Evolutionary conservation across 1,140 invertebrate genomes (phyloP).

Genomic region (Anoplolepis gracilipes): DNA sequence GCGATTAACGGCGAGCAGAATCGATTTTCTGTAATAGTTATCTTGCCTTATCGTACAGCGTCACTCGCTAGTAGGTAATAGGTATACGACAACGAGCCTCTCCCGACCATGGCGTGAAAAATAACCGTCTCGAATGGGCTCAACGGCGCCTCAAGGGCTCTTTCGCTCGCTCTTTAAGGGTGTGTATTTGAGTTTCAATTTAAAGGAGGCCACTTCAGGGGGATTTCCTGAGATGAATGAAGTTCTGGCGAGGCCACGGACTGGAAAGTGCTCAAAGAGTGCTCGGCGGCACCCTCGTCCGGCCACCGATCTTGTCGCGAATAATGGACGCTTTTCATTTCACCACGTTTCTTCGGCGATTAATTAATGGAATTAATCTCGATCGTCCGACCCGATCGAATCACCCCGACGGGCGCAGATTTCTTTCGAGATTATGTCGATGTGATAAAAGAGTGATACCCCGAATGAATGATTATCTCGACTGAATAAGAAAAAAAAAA

Average conservation of each 20-base stretch:
- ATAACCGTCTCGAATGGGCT: slow-evolving; percentile 46
- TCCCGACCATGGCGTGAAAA: slow-evolving; percentile 43
- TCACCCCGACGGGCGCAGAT: neutral
- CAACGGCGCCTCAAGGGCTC: slow-evolving; percentile 45
- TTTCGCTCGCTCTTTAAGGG: slow-evolving; percentile 36
- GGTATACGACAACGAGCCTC: slow-evolving; percentile 17
- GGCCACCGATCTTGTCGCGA: slow-evolving; percentile 18
- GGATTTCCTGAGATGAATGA: slow-evolving; percentile 63
- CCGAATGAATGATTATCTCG: neutral
- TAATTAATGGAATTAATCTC: slow-evolving; percentile 56
- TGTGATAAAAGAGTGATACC: slow-evolving; percentile 14
- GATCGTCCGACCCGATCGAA: neutral
- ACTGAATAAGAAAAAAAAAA: neutral
- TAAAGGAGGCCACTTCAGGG: slow-evolving; percentile 58
- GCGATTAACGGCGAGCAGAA: slow-evolving; percentile 32
- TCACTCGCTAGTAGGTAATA: neutral
- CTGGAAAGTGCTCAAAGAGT: slow-evolving; percentile 21
- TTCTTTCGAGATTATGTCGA: slow-evolving; percentile 4
- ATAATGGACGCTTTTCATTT: slow-evolving; percentile 56
- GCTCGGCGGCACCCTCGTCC: slow-evolving; percentile 8
- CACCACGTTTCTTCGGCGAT: slow-evolving; percentile 26
- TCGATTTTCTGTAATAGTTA: slow-evolving; percentile 39
- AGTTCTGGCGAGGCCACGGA: slow-evolving; percentile 17
- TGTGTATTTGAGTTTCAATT: slow-evolving; percentile 66
- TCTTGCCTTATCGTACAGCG: slow-evolving; percentile 44